Percentiles rank a stretch among this genome's conserved stretches.
Conservation (phyloP, 2,113 vertebrate species). For the Caretta caretta region DNA sequence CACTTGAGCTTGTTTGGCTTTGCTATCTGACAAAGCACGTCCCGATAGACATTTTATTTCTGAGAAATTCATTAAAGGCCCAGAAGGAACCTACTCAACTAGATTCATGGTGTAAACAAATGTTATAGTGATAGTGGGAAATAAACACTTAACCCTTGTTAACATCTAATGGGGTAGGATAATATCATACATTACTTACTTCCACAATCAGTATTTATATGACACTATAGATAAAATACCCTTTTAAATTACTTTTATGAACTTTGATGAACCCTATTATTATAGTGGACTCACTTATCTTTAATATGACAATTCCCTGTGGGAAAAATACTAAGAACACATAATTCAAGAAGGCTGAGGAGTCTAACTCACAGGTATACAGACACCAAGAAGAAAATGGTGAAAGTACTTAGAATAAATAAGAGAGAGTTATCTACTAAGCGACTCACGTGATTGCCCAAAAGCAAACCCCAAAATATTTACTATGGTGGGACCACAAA, state of each 20-base stretch:
- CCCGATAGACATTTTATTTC: not conserved
- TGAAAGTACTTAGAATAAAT: not conserved
- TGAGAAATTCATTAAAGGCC: not conserved
- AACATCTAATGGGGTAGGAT: conserved; percentile 25
- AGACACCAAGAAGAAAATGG: not conserved
- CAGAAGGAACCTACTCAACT: not conserved
- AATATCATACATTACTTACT: not conserved
- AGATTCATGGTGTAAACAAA: conserved; percentile 5
- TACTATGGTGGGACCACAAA: not conserved
- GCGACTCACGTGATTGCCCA: not conserved
- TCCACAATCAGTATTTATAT: not conserved
- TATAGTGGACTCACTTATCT: not conserved
- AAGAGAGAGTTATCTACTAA: not conserved
- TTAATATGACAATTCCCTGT: not conserved
- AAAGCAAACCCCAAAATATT: not conserved
- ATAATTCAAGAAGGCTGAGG: not conserved
- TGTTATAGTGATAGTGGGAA: not conserved
- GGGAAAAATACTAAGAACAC: not conserved
- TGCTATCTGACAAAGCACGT: not conserved
- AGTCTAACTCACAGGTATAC: not conserved
- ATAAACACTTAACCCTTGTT: conserved; percentile 17
- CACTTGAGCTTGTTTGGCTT: not conserved
- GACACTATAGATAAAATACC: not conserved
- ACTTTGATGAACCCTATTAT: conserved; percentile 4
- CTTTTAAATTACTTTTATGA: conserved; percentile 14